Conservation (phyloP, 2,113 vertebrate species). For the Leucopsar rothschildi region DNA sequence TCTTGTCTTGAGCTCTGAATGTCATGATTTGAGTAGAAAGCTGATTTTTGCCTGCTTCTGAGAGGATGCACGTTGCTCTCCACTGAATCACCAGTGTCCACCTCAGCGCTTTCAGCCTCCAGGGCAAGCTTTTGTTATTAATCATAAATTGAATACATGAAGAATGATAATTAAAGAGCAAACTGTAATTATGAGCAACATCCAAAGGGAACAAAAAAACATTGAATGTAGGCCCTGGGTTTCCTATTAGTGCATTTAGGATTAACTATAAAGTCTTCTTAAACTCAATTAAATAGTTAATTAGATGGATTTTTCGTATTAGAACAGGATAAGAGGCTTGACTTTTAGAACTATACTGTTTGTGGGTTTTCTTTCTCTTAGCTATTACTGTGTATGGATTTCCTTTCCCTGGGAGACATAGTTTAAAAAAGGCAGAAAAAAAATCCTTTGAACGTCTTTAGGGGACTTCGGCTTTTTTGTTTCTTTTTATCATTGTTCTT, state of each 20-base stretch:
- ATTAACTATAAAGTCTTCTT: conserved; percentile 68
- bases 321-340: conserved; percentile 24
- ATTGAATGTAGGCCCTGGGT: conserved; percentile 33
- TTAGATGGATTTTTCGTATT: conserved; percentile 56
- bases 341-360: conserved; percentile 13
- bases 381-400: background rate
- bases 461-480: background rate
- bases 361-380: background rate
- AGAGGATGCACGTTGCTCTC: background rate
- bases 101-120: conserved; percentile 56
- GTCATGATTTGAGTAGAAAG: background rate
- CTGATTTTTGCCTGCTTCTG: background rate
- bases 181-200: conserved; percentile 71
- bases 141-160: conserved; percentile 73
- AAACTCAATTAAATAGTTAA: conserved; percentile 66
- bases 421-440: background rate
- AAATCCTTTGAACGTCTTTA: background rate
- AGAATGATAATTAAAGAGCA: conserved; percentile 74
- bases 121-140: conserved; percentile 60
- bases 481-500: background rate
- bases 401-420: background rate
- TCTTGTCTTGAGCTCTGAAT: background rate
- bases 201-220: conserved; percentile 68
- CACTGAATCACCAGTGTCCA: conserved; percentile 50
- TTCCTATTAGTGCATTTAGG: conserved; percentile 67